Conservation (phyloP, 2,797 vertebrate species). For the Enteromius afrohamiltoni region DNA sequence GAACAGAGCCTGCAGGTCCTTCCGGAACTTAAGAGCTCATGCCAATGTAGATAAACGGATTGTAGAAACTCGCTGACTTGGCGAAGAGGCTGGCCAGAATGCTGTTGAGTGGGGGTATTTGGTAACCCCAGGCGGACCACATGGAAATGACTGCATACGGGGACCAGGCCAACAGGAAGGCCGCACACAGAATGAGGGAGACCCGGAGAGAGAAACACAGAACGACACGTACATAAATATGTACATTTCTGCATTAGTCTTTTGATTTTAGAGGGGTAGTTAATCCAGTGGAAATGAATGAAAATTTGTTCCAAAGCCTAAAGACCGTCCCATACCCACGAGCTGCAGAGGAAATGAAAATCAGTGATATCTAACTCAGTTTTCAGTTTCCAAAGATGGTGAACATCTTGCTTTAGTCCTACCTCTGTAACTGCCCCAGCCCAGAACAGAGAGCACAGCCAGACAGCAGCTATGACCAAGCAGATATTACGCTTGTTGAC, state of each 20-base stretch:
- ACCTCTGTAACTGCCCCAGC: slow-evolving; percentile 69
- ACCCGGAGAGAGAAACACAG: slow-evolving; percentile 61
- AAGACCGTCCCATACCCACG: slow-evolving; percentile 67
- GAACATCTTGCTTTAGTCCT: neutral
- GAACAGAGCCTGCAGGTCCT: slow-evolving; percentile 63
- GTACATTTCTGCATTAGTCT: neutral
- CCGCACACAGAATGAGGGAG: slow-evolving; percentile 73
- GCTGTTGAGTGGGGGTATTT: slow-evolving; percentile 72
- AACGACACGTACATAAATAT: neutral
- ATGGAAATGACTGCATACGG: slow-evolving; percentile 80
- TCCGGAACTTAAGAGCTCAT: slow-evolving; percentile 65
- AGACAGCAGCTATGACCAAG: slow-evolving; percentile 58
- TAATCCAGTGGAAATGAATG: neutral
- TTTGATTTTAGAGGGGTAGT: neutral
- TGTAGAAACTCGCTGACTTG: slow-evolving; percentile 72
- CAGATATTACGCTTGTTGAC: slow-evolving; percentile 56
- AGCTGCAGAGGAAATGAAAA: slow-evolving; percentile 58
- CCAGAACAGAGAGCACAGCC: slow-evolving; percentile 64
- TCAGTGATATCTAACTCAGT: neutral
- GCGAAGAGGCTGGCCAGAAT: slow-evolving; percentile 71
- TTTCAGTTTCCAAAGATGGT: neutral
- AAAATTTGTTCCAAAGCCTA: neutral
- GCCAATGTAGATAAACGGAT: slow-evolving; percentile 71
- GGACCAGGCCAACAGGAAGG: slow-evolving; percentile 77
- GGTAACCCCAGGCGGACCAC: slow-evolving; percentile 73